A percentile compares a stretch with the other conserved stretches of the same genome.
Evolutionary conservation across 2,113 vertebrate species (phyloP).

Genomic region (Gymnocephalus cernua): DNA sequence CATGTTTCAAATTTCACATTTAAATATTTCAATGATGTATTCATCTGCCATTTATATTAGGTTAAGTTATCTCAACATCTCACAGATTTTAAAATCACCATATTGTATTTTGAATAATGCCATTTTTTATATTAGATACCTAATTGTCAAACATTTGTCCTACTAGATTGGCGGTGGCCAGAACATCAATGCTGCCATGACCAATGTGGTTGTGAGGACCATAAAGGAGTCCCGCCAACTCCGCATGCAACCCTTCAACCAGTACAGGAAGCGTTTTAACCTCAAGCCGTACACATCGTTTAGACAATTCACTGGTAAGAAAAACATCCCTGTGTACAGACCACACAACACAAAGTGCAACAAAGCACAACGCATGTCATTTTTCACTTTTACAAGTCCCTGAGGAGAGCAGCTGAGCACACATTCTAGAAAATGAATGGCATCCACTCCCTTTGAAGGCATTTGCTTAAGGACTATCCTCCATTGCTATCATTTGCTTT

Average conservation of each 20-base stretch:
- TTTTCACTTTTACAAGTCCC: constrained; percentile 13
- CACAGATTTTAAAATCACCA: neutral
- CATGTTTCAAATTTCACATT: neutral
- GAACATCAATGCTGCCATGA: constrained; percentile 66
- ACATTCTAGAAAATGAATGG: constrained; percentile 11
- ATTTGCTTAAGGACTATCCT: neutral
- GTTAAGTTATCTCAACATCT: neutral
- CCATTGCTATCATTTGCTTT: neutral
- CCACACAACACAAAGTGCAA: neutral
- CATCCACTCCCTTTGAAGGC: neutral
- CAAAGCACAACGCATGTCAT: neutral
- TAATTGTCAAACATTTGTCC: neutral
- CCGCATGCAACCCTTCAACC: constrained; percentile 76
- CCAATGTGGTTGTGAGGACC: constrained; percentile 59
- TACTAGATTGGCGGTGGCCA: constrained; percentile 72
- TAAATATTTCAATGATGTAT: neutral
- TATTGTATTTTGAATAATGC: neutral
- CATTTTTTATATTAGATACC: neutral
- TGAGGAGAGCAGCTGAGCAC: constrained; percentile 12
- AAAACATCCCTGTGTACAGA: neutral
- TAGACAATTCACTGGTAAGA: constrained; percentile 71
- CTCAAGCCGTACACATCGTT: constrained; percentile 74
- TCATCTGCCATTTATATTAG: neutral
- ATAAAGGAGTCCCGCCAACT: constrained; percentile 74
- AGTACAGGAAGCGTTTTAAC: constrained; percentile 80